Evolutionary conservation across 2,888 invertebrate species (phyloP).

Genomic region (Xanthia togata): DNA sequence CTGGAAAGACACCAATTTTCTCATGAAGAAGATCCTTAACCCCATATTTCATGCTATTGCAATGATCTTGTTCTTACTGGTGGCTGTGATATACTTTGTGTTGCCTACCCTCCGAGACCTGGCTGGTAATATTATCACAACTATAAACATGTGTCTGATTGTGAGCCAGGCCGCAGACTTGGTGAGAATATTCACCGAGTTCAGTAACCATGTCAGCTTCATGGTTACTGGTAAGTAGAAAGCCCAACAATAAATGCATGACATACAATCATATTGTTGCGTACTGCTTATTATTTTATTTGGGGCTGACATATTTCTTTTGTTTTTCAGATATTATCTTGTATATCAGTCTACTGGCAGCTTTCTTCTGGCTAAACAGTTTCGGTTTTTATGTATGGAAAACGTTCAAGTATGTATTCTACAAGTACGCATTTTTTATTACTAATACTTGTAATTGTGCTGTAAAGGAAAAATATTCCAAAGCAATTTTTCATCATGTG

Average conservation of each 20-base stretch:
- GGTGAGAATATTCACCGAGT: conserved; percentile 94
- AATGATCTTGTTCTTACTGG: conserved; percentile 92
- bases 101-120: conserved; percentile 95
- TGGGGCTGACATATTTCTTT: conserved; percentile 20
- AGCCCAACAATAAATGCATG: conserved; percentile 3
- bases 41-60: conserved; percentile 94
- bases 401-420: conserved; percentile 93
- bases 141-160: conserved; percentile 94
- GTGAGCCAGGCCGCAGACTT: conserved; percentile 94
- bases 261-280: not conserved
- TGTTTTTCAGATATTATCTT: conserved; percentile 93
- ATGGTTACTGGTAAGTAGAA: conserved; percentile 93
- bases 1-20: conserved; percentile 93
- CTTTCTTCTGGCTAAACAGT: conserved; percentile 96
- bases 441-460: conserved; percentile 24
- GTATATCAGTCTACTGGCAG: conserved; percentile 94
- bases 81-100: conserved; percentile 95
- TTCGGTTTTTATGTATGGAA: conserved; percentile 97
- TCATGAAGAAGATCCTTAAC: conserved; percentile 94
- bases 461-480: not conserved
- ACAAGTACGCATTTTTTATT: conserved; percentile 38
- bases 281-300: not conserved
- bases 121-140: conserved; percentile 96
- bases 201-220: conserved; percentile 95
- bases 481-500: not conserved